Conservation (phyloP, 2,113 vertebrate species). For the Lophotis ruficrista region DNA sequence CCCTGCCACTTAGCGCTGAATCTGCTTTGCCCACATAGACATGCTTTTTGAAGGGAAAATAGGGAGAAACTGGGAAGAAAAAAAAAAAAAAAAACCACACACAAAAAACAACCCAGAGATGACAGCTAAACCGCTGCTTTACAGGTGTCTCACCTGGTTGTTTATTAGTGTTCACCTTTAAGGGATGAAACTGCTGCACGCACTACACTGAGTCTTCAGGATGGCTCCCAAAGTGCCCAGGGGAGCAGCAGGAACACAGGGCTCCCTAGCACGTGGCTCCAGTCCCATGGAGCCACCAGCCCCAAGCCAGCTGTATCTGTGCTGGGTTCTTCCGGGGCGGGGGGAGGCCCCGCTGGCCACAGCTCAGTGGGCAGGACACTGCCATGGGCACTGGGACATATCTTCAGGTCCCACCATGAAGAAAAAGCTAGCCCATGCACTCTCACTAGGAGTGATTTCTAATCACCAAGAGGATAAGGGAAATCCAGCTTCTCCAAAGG, state of each 20-base stretch:
- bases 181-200: neutral
- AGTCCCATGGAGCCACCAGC: neutral
- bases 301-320: accelerated
- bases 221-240: neutral
- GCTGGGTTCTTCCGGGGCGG: neutral
- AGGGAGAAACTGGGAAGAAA: neutral
- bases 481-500: neutral
- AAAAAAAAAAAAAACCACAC: accelerated
- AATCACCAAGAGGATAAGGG: neutral
- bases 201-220: neutral
- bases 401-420: neutral
- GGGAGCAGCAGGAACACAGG: neutral
- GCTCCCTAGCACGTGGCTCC: neutral
- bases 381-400: neutral
- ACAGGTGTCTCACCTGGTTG: neutral
- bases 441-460: neutral
- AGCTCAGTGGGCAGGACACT: neutral
- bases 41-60: neutral
- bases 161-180: neutral
- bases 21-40: neutral
- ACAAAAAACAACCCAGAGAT: neutral
- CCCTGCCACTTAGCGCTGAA: neutral
- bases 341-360: accelerated
- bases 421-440: neutral
- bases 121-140: neutral